These are phyloP conservation scores for Morinoia aosen DNA, from an alignment of 2,888 invertebrate species.

Conservation along the genomic window DNA sequence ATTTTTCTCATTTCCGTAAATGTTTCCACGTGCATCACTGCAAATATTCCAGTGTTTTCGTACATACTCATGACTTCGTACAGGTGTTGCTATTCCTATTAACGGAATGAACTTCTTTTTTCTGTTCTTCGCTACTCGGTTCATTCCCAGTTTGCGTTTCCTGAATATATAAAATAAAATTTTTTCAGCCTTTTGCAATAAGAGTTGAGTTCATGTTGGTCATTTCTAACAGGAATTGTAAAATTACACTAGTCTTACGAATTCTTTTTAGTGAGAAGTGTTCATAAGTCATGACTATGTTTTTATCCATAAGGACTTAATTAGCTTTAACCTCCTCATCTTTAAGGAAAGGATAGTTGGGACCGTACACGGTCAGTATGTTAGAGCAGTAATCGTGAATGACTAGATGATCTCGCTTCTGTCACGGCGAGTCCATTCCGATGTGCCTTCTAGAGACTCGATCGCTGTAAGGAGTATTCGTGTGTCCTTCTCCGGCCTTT, in stretches of 20 bases:
- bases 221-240: neutral
- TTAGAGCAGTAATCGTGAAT: conserved; percentile 1
- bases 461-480: neutral
- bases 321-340: neutral
- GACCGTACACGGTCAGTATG: neutral
- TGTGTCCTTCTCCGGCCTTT: neutral
- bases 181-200: neutral
- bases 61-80: neutral
- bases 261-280: too few relatives aligned
- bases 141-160: neutral
- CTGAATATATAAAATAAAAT: neutral
- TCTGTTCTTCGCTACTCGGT: neutral
- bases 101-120: neutral
- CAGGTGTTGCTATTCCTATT: neutral
- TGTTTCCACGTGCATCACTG: neutral
- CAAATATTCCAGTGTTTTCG: neutral
- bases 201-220: neutral
- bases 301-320: too few relatives aligned
- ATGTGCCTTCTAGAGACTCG: conserved; percentile 39
- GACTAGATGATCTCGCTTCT: conserved; percentile 27
- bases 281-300: too few relatives aligned
- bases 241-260: neutral
- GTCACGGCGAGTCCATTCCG: conserved; percentile 35
- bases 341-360: neutral
- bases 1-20: neutral